phyloP scores from a whole-genome alignment of 1,140 invertebrate genomes.

The Diorhabda elongata region DNA sequence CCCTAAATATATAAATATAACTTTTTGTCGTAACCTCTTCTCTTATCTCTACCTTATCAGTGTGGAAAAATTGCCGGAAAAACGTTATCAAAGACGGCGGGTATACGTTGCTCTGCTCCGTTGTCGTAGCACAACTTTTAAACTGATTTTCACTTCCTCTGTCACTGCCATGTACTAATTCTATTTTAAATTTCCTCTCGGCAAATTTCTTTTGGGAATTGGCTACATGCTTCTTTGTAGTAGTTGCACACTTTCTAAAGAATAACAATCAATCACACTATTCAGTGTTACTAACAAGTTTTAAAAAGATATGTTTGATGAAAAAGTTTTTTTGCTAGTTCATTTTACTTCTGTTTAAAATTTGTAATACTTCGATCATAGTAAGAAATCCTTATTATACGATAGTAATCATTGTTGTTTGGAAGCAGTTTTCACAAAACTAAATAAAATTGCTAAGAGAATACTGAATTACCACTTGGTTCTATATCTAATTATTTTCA shows the following conservation, averaged over 20 bases:
- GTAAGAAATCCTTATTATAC: too few species aligned
- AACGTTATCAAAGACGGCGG: slow-evolving; percentile 1
- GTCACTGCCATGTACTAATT: slow-evolving; percentile 1
- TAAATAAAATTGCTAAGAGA: too few species aligned
- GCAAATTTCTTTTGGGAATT: slow-evolving; percentile 2
- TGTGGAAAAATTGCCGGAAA: slow-evolving; percentile 2
- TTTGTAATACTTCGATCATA: too few species aligned
- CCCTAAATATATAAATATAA: too few species aligned
- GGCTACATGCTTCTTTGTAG: neutral
- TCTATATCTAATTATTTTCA: too few species aligned
- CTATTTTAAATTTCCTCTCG: slow-evolving; percentile 2
- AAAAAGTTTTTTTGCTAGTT: neutral
- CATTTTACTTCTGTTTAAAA: too few species aligned
- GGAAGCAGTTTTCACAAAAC: too few species aligned
- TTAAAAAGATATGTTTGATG: neutral
- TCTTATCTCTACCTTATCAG: neutral
- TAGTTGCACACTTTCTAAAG: slow-evolving; percentile 2
- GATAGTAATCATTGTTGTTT: too few species aligned
- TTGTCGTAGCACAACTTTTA: slow-evolving; percentile 2
- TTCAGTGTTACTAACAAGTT: neutral
- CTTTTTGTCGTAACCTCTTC: neutral
- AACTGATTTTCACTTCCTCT: slow-evolving; percentile 2
- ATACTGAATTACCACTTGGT: too few species aligned
- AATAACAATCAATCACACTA: neutral
- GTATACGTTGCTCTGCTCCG: neutral